phyloP scores from a whole-genome alignment of 1,140 invertebrate species.

The Mactra quadrangularis region DNA sequence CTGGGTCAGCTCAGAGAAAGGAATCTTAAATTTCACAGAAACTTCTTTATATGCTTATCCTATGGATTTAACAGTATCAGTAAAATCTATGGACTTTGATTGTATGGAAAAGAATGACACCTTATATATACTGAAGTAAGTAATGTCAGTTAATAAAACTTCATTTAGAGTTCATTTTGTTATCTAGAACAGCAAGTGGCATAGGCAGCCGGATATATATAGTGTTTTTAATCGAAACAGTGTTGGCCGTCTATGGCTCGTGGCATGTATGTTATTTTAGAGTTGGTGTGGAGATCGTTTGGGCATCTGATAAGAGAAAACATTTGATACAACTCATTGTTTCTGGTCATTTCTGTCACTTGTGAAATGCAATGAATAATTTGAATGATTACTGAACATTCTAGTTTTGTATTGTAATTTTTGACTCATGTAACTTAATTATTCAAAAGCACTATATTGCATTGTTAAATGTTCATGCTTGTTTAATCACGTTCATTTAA shows the following conservation, averaged over 20 bases:
- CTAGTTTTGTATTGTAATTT: no score
- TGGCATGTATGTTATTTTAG: not conserved
- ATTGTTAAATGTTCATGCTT: no score
- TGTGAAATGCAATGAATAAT: no score
- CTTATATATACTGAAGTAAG: slow-evolving; percentile 52
- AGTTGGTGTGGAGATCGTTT: not conserved
- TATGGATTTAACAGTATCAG: not conserved
- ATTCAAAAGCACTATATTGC: no score
- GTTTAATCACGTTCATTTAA: no score
- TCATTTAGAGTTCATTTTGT: not conserved
- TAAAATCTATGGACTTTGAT: slow-evolving; percentile 1
- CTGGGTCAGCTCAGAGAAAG: slow-evolving; percentile 51
- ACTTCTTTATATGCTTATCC: slow-evolving; percentile 17
- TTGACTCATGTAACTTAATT: no score
- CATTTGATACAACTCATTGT: not conserved
- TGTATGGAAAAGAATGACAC: slow-evolving; percentile 20
- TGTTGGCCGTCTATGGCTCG: not conserved
- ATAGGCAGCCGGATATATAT: not conserved
- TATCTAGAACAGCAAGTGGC: not conserved
- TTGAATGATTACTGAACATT: no score
- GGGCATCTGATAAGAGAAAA: not conserved
- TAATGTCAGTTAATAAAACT: not conserved
- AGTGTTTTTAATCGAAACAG: no score
- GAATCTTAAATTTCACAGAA: slow-evolving; percentile 40
- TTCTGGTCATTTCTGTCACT: no score